Conservation (phyloP, 1,140 invertebrate genomes). For the Drosophila albomicans region DNA sequence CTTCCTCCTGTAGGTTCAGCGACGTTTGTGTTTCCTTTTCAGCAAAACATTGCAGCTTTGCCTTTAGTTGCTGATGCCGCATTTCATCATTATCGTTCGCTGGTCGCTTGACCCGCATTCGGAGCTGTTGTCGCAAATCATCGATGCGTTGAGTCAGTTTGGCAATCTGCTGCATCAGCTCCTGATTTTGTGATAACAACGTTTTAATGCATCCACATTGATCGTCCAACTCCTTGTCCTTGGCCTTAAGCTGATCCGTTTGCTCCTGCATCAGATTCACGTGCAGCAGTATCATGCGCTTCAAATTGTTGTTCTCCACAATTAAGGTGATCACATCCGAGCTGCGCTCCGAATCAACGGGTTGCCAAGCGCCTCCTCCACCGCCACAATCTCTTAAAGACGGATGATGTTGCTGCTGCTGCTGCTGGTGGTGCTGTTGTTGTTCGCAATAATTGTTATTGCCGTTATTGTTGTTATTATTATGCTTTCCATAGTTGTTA, state of each 20-base stretch:
- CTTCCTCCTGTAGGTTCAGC: conserved; percentile 10
- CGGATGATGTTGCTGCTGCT: neutral
- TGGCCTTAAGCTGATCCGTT: conserved; percentile 89
- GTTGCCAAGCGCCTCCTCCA: conserved; percentile 12
- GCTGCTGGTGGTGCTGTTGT: neutral
- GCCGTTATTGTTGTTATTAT: neutral
- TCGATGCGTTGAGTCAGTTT: conserved; percentile 52
- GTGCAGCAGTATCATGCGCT: conserved; percentile 88
- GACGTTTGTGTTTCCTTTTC: conserved; percentile 59
- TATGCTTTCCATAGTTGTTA: neutral
- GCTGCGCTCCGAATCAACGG: neutral
- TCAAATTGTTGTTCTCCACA: conserved; percentile 71
- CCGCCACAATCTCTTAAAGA: neutral
- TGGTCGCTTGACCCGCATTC: conserved; percentile 39
- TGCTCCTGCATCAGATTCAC: conserved; percentile 91
- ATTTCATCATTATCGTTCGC: conserved; percentile 49
- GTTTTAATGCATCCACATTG: conserved; percentile 44
- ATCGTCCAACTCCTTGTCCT: conserved; percentile 87
- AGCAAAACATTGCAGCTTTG: conserved; percentile 50
- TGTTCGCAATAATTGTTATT: conserved; percentile 6
- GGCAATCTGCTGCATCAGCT: conserved; percentile 51
- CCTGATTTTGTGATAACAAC: conserved; percentile 56
- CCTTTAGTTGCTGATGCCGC: conserved; percentile 38
- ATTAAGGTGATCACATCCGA: conserved; percentile 65
- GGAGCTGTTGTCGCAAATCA: conserved; percentile 56